A percentile compares a stretch with the other conserved stretches of the same genome.
phyloP scores from a whole-genome alignment of 2,888 invertebrate genomes.

The Orthosia incerta region DNA sequence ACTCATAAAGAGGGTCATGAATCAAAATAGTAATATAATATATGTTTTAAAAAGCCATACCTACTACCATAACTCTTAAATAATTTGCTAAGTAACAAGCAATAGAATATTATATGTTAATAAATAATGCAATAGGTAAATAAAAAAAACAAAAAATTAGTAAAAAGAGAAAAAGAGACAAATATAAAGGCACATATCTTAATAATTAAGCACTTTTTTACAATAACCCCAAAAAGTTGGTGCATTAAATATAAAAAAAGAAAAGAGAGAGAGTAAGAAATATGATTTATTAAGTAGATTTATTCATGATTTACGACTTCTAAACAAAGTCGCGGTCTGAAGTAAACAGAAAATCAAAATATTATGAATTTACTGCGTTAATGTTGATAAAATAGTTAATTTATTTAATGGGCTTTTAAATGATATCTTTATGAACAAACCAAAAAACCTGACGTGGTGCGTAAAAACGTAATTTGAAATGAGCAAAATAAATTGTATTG shows the following conservation, averaged over 20 bases:
- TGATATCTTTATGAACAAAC: neutral
- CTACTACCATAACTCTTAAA: rapidly evolving
- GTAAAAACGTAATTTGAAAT: neutral
- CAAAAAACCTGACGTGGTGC: conserved; percentile 38
- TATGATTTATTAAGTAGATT: neutral
- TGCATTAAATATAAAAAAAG: neutral
- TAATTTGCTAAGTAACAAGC: conserved; percentile 1
- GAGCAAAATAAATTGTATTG: neutral
- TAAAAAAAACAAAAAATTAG: neutral
- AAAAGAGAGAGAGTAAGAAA: neutral
- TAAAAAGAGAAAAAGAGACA: neutral
- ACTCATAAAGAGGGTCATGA: neutral
- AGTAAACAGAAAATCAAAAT: neutral
- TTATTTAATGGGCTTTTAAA: neutral
- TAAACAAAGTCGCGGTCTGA: no score
- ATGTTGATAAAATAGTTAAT: neutral
- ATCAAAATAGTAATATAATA: neutral
- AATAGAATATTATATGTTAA: neutral
- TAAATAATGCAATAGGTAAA: neutral
- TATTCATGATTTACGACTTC: neutral
- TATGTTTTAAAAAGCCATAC: neutral
- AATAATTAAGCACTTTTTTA: neutral
- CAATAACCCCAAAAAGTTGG: neutral
- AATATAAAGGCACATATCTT: neutral
- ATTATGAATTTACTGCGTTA: neutral